Conservation (phyloP, 2,113 vertebrate species). For the Daboia siamensis region DNA sequence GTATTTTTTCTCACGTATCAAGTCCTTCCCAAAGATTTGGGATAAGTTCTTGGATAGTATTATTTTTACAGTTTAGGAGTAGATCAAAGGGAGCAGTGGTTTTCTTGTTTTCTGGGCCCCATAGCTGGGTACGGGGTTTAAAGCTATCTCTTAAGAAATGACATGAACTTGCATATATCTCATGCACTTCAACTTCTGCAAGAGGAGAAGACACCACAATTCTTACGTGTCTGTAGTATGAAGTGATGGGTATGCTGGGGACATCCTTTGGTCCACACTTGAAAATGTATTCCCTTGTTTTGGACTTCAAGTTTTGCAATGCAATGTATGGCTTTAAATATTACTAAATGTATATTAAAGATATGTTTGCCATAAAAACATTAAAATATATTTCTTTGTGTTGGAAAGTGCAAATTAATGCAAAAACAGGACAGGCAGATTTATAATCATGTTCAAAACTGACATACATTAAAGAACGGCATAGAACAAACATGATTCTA, state of each 20-base stretch:
- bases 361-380: not conserved
- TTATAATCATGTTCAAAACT: not conserved
- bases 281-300: not conserved
- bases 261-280: not conserved
- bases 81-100: not conserved
- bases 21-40: not conserved
- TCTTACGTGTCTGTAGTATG: not conserved
- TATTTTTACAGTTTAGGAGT: not conserved
- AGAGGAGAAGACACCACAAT: not conserved
- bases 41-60: not conserved
- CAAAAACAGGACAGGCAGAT: not conserved
- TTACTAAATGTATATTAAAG: not conserved
- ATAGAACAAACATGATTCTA: not conserved
- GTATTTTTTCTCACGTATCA: not conserved
- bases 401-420: not conserved
- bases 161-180: not conserved
- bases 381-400: not conserved
- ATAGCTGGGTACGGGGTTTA: not conserved
- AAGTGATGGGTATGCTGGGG: not conserved
- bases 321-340: not conserved
- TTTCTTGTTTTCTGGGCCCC: not conserved
- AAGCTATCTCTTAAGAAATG: not conserved
- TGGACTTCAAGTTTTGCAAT: not conserved
- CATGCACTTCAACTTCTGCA: not conserved
- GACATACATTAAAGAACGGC: not conserved